These are phyloP conservation scores for Acipenser ruthenus DNA, from an alignment of 2,797 vertebrate genomes.

Conservation along the genomic window DNA sequence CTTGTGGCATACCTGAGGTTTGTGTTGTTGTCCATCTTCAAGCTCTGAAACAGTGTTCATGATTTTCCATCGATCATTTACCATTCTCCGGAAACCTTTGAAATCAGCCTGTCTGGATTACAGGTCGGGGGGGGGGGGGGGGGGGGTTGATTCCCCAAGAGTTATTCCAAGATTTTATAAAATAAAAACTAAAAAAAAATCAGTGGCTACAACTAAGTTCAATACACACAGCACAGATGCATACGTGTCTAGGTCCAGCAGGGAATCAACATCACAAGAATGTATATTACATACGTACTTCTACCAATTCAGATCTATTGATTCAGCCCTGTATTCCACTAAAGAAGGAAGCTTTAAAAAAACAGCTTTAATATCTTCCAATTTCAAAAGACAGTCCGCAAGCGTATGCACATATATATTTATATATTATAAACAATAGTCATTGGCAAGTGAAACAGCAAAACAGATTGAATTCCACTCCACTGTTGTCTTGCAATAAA, in stretches of 20 bases:
- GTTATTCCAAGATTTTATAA: slow-evolving; percentile 43
- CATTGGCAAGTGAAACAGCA: not conserved
- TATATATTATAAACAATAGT: too few species aligned
- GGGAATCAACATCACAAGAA: slow-evolving; percentile 27
- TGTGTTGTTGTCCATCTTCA: slow-evolving; percentile 78
- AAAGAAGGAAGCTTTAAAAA: not conserved
- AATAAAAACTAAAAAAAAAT: slow-evolving; percentile 15
- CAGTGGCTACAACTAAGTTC: slow-evolving; percentile 36
- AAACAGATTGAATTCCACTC: not conserved
- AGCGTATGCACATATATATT: not conserved
- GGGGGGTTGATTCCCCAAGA: slow-evolving; percentile 22
- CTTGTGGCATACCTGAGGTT: slow-evolving; percentile 69
- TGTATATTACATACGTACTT: slow-evolving; percentile 37
- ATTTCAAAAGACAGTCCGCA: not conserved
- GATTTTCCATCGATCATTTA: slow-evolving; percentile 78
- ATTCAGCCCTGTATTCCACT: slow-evolving; percentile 1
- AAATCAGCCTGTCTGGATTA: slow-evolving; percentile 39
- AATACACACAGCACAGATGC: slow-evolving; percentile 19
- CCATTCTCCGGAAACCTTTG: slow-evolving; percentile 63
- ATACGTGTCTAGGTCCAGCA: slow-evolving; percentile 24
- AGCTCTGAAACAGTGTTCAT: slow-evolving; percentile 80
- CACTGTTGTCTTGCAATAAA: not conserved
- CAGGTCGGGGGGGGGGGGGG: slow-evolving; percentile 26
- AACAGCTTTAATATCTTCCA: not conserved
- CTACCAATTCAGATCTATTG: slow-evolving; percentile 12